These are phyloP conservation scores for Luffia ferchaultella DNA, from an alignment of 2,888 invertebrate genomes.

Conservation along the genomic window DNA sequence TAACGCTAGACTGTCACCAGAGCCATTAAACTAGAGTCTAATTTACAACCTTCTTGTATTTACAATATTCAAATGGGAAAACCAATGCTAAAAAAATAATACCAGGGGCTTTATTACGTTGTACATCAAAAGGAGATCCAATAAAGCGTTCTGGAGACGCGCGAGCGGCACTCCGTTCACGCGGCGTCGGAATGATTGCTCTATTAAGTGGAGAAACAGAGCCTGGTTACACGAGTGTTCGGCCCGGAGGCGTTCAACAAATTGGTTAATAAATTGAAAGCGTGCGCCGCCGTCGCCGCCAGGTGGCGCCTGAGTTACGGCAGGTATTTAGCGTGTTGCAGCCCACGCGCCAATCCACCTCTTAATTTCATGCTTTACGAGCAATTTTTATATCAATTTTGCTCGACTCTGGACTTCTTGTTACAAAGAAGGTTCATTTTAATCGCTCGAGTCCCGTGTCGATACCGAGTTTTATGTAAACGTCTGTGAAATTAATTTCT, in stretches of 20 bases:
- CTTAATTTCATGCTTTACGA: constrained; percentile 63
- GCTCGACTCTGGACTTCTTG: no score
- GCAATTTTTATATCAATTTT: constrained; percentile 63
- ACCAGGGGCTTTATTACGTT: neutral
- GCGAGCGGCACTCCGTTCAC: neutral
- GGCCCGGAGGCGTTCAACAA: constrained; percentile 53
- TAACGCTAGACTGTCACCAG: neutral
- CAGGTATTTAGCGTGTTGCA: constrained; percentile 65
- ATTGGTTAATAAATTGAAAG: constrained; percentile 65
- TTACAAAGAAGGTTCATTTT: no score
- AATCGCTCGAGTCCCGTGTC: no score
- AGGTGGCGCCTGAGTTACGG: constrained; percentile 63
- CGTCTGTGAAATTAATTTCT: no score
- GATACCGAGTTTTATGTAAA: no score
- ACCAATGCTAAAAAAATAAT: neutral
- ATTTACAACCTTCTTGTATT: neutral
- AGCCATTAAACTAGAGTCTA: neutral
- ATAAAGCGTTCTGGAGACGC: neutral
- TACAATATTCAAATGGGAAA: no score
- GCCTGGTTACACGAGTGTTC: constrained; percentile 20
- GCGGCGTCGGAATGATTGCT: neutral
- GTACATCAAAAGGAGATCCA: neutral
- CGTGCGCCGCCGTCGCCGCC: constrained; percentile 46
- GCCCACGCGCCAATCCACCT: constrained; percentile 48
- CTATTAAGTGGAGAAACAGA: neutral